Percentiles rank a stretch among this genome's conserved stretches.
phyloP scores from a whole-genome alignment of 2,113 vertebrate species.

The Phocoena phocoena region DNA sequence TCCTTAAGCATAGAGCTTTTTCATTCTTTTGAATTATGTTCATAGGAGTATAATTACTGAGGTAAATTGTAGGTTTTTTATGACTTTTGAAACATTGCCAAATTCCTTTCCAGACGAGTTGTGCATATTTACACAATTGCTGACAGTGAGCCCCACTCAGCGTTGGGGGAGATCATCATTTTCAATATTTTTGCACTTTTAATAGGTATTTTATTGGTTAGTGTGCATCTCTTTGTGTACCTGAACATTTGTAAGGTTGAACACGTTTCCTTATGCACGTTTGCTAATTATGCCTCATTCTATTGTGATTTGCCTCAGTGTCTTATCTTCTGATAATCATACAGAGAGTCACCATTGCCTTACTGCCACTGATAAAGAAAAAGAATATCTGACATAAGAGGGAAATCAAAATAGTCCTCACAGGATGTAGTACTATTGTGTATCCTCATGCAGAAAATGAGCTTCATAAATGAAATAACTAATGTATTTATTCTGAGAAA shows the following conservation, averaged over 20 bases:
- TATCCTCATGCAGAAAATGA: conserved; percentile 54
- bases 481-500: conserved; percentile 56
- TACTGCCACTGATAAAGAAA: conserved; percentile 36
- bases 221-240: conserved; percentile 36
- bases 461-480: conserved; percentile 38
- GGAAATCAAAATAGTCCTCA: conserved; percentile 50
- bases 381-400: conserved; percentile 25
- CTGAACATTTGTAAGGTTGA: conserved; percentile 27
- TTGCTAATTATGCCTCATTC: not conserved
- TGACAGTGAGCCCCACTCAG: not conserved
- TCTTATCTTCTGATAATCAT: conserved; percentile 36
- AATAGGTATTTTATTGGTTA: not conserved
- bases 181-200: conserved; percentile 32
- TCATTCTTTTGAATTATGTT: conserved; percentile 39
- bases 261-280: not conserved
- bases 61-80: conserved; percentile 33
- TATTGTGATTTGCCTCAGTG: not conserved
- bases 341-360: not conserved
- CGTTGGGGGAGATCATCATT: not conserved
- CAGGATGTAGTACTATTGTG: conserved; percentile 2
- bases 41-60: conserved; percentile 30
- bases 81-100: conserved; percentile 49
- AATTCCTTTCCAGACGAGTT: conserved; percentile 27
- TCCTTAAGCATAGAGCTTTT: conserved; percentile 26
- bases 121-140: not conserved